phyloP scores from a whole-genome alignment of 2,797 vertebrate genomes.

The Tapera naevia region DNA sequence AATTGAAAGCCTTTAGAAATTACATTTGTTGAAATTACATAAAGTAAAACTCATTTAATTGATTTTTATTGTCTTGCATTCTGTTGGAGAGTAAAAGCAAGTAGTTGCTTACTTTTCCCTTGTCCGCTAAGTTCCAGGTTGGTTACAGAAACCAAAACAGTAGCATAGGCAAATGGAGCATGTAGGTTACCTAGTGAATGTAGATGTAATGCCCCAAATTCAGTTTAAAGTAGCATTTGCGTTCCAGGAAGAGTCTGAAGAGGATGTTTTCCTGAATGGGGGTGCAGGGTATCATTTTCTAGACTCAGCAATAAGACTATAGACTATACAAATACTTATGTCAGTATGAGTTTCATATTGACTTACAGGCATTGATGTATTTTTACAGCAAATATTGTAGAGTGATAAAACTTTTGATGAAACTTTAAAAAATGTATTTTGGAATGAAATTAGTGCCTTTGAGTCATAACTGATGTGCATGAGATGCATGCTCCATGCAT shows the following conservation, averaged over 20 bases:
- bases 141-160: neutral
- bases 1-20: neutral
- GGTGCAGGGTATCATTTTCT: neutral
- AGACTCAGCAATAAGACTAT: constrained; percentile 12
- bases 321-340: neutral
- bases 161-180: neutral
- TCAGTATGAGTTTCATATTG: neutral
- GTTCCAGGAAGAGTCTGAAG: neutral
- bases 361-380: neutral
- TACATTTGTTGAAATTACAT: neutral
- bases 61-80: neutral
- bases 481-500: neutral
- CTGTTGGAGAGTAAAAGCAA: neutral
- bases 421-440: neutral
- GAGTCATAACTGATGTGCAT: neutral
- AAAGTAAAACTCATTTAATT: constrained; percentile 13
- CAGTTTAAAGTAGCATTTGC: neutral
- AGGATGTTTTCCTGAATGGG: neutral
- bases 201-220: neutral
- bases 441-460: neutral
- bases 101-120: neutral
- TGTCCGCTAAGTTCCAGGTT: neutral
- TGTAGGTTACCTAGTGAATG: neutral
- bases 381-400: constrained; percentile 17
- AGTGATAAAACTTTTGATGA: constrained; percentile 2